Evolutionary conservation across 2,888 invertebrate species (phyloP), one percentile per base, ranked within the genome.

Genomic region (Scaptomyza cyrtandrae): DNA sequence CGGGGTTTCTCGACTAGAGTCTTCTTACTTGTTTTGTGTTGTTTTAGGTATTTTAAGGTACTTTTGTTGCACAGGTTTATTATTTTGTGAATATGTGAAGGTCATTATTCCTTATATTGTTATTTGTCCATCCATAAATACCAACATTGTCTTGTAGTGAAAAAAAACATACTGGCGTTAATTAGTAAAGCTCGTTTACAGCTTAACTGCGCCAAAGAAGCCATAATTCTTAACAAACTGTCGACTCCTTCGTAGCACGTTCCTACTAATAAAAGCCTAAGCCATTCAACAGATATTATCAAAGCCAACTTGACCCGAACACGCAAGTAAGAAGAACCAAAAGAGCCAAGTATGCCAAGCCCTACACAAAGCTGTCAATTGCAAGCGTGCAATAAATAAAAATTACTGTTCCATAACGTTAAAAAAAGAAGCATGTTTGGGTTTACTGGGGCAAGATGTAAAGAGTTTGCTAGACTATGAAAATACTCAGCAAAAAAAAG

Each of bases 331-430:
- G 6, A 13, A 9, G 1, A 24, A 24, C 24, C n/a, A 10, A 62
- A 10, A 62, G 31, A 65, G 44, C 41, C 48, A 16, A 19, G 49
- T 66, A 55, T 53, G 46, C 27, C 72, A 46, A 60, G 58, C 50
- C 46, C 75, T 43, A 74, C 77, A 71, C 80, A 71, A 80, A 75
- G 67, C 86, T 77, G 84, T 70, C 81, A 86, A 83, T 86, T 80
- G 80, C 49, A 70, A 69, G 67, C 62, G 75, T 49, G 84, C 72
- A 75, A 82, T 82, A 82, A 82, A 82, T 82, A 82, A 78, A 86
- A 82, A 78, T 86, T 86, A 75, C 84, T 80, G 65, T 61, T 61
- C 80, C 81, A 86, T 75, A 82, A 83, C 83, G 69, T 69, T 54
- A 10, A 52, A 57, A 57, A 71, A 59, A 61, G 53, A 60, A 33